Base-by-base conservation (phyloP, 2,888 invertebrate species). In the Drosophila acutilabella region DNA sequence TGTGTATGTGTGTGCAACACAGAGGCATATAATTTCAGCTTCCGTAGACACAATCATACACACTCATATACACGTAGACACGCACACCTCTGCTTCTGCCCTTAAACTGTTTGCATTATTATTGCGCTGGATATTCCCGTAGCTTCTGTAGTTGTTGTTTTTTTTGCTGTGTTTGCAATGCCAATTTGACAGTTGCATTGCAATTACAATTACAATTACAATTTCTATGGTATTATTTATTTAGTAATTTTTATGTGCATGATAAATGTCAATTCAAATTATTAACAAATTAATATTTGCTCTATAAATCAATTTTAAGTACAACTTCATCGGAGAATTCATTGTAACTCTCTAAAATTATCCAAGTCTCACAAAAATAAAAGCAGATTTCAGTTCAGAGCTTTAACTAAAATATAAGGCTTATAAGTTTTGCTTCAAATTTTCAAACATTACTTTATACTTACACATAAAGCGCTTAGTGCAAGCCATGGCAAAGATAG, bases 11-110 rank as follows among this genome's bases (percentile, higher is more conserved):
- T 72, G 33, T 52, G 16, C 45, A 47, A 60, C 64, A 60, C 77
- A 86, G 80, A 88, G 89, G 83, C 89, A 86, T 86, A 89, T 86
- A 86, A 85, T 85, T 85, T 85, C 69, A 88, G 89, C 83, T 88
- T 88, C 86, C 87, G 88, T 59, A 65, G 54, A 73, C 58, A 75
- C 16, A 16, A 40, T 16, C 41, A 40, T 48, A 48, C 47, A 60
- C 47, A 33, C 53, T 13, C 47, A n/a, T 11, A 23, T 6, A 23
- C 52, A 18, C 45, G 13, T 11, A 38, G 33, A 41, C 41, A 38
- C 51, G 10, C 26, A 38, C 41, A 23, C 75, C 75, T 62, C 56
- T 38, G 42, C 16, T 70, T 73, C 59, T 66, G 68, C 68, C 73
- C 85, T 70, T 89, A 87, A 85, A 82, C 72, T 82, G 87, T 89